These are phyloP conservation scores for Aegotheles bennettii DNA, from an alignment of 2,113 vertebrate species.

Conservation along the genomic window DNA sequence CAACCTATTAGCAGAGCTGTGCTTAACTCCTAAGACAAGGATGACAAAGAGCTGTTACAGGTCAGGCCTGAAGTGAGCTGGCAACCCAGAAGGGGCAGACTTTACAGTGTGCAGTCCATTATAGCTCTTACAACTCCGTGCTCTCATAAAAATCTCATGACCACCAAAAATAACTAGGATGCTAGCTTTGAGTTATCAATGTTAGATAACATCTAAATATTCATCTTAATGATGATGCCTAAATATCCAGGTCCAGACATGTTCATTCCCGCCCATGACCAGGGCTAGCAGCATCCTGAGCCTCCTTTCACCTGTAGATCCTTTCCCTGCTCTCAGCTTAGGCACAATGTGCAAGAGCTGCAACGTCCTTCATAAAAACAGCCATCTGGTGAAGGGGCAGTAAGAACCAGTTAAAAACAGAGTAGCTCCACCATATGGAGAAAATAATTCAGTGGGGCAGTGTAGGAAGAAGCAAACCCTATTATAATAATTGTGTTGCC, in stretches of 20 bases:
- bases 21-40: not conserved
- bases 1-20: not conserved
- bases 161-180: not conserved
- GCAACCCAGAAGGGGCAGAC: not conserved
- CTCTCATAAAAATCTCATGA: not conserved
- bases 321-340: not conserved
- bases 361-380: conserved; percentile 31
- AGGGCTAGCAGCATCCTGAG: not conserved
- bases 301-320: not conserved
- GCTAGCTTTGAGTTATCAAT: not conserved
- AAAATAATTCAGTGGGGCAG: conserved; percentile 57
- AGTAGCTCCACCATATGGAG: conserved; percentile 57
- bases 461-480: conserved; percentile 60
- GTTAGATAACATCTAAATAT: not conserved
- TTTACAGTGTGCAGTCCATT: not conserved
- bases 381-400: conserved; percentile 60
- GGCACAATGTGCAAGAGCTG: not conserved
- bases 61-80: not conserved
- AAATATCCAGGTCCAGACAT: not conserved
- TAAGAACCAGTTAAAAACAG: conserved; percentile 50
- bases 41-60: not conserved
- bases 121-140: not conserved
- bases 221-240: not conserved
- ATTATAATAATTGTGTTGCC: conserved; percentile 61
- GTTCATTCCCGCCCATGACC: accelerated